Base-by-base conservation (phyloP, 2,888 invertebrate species). In the Aphidius colemani region DNA sequence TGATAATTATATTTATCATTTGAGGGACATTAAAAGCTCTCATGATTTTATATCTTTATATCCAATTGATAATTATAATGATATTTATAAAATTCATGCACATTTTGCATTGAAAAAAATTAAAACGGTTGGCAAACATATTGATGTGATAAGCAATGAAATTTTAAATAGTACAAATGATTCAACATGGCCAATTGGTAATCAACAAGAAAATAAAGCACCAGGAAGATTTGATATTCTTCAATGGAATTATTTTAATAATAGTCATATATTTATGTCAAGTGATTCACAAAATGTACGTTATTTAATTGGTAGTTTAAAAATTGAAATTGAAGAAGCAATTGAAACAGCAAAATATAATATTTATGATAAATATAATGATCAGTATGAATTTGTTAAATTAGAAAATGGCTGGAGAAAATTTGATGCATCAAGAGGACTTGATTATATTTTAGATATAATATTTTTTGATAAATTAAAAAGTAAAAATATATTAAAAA, bases 181-280 rank as follows among this genome's bases (percentile, higher is more conserved):
- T 30, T 13, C 39, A 7, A 82, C 85, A 6, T 95, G 94, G 94
- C 94, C 94, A 0, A 82, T 92, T 53, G 94, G 92, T 62, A 88
- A 88, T 69, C 87, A 88, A 65, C 83, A 86, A 44, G 87, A 87
- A 1, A 88, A 87, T 67, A 87, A 86, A 68, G 90, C 93, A 3
- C 85, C 86, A 10, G 90, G 89, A 59, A 86, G 95, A 72, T 91
- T 91, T 84, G 95, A 96, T 83, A 88, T 96, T 68, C 85, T 94
- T 56, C 88, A 89, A 51, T 97, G 96, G 93, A 89, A 91, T 61
- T 90, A 92, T 77, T 92, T 98, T 80, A 96, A 96, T 78, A 86
- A 85, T 67, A 90, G 91, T 13, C 93, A 96, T 80, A 88, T 92
- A 48, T 92, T 92, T 80, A 88, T 93, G 81, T 89, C 92, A 39